Evolutionary conservation across 2,888 invertebrate genomes (phyloP), one percentile per base, ranked within the genome.

Genomic region (Dasypolia templi): DNA sequence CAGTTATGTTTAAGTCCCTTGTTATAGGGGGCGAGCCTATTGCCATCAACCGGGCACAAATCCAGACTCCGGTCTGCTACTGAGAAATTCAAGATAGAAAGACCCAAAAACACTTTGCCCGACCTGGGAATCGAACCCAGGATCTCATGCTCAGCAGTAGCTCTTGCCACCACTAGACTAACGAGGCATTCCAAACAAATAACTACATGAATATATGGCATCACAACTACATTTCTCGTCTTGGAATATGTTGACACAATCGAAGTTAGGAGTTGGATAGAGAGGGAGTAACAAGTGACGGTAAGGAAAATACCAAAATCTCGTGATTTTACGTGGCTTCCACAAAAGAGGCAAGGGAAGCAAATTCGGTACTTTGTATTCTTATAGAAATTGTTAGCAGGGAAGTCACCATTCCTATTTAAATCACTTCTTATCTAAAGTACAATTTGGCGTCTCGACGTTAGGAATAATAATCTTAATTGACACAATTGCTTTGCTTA

Each of bases 191-290:
- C n/a, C n/a, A n/a, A n/a, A n/a, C n/a, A 35, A 6, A 55, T 17
- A 26, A 26, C 26, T 26, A 26, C 26, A 55, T 26, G 17, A 7
- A 17, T 26, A 26, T 53, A 26, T 17, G 9, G 17, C 26, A 51
- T 51, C 19, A 65, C 14, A 44, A 19, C 32, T 26, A 53, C 42
- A 26, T 70, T 55, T 26, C 53, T 26, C n/a, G 6, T 42, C 26
- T 19, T 7, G 19, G 5, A 69, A 53, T 32, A 14, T 53, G n/a
- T 39, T 69, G 70, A 70, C 35, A 70, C 32, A 55, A 35, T 70
- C 70, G 32, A 71, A 26, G 71, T 53, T 70, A 26, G 12, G 19
- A 56, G 17, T 56, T 56, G 22, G 14, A 32, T 12, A 32, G 32
- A 6, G 1, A 19, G 29, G 11, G 5, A 32, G n/a, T 7, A n/a